phyloP scores from a whole-genome alignment of 2,797 vertebrate species.

The Ptychobarbus kaznakovi region DNA sequence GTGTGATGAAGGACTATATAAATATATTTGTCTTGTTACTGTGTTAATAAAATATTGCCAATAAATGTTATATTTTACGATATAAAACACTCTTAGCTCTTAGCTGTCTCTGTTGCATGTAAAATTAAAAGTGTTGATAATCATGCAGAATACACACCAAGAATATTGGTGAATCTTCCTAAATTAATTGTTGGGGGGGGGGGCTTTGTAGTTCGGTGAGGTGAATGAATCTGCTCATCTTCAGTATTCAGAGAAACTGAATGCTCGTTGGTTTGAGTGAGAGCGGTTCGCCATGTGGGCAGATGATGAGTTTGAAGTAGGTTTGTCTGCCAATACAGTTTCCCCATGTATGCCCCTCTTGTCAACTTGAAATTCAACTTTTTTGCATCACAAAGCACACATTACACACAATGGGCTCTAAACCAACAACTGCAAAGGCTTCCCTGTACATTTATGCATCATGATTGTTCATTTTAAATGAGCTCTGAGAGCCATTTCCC shows the following conservation, averaged over 20 bases:
- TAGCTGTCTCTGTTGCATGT: slow-evolving; percentile 54
- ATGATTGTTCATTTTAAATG: slow-evolving; percentile 78
- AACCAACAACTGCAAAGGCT: slow-evolving; percentile 77
- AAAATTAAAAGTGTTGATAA: slow-evolving; percentile 54
- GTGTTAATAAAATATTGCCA: background rate
- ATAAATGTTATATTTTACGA: background rate
- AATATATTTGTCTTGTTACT: background rate
- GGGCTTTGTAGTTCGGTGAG: slow-evolving; percentile 19
- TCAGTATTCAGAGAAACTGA: slow-evolving; percentile 45
- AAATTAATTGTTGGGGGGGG: slow-evolving; percentile 14
- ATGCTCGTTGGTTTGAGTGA: slow-evolving; percentile 50
- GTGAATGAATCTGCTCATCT: slow-evolving; percentile 33
- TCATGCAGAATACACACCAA: background rate
- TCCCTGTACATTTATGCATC: slow-evolving; percentile 76
- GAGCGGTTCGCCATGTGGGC: slow-evolving; percentile 26
- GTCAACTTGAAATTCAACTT: slow-evolving; percentile 67
- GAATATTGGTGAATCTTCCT: slow-evolving; percentile 51
- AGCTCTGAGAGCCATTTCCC: slow-evolving; percentile 71
- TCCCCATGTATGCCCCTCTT: slow-evolving; percentile 53
- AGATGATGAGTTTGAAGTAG: slow-evolving; percentile 71
- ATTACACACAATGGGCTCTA: slow-evolving; percentile 70
- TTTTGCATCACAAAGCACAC: slow-evolving; percentile 78
- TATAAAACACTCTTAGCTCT: no score
- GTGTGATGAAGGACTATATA: background rate
- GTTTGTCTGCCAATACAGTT: slow-evolving; percentile 63